phyloP scores from a whole-genome alignment of 2,888 invertebrate species.

The Meteorus cinctellus region DNA sequence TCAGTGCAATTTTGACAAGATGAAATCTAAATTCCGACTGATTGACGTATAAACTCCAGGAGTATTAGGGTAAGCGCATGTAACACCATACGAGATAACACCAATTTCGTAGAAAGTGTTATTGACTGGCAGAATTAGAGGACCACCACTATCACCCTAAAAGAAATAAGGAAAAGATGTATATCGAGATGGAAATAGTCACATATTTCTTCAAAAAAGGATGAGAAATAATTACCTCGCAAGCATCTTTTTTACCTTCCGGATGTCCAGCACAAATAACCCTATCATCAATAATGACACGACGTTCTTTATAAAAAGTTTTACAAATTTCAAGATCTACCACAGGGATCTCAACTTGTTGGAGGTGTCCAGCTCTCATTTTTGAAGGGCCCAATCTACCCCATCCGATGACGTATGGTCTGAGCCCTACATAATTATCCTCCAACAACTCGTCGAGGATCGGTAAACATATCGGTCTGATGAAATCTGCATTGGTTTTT shows the following conservation, averaged over 20 bases:
- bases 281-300: slow-evolving; percentile 77
- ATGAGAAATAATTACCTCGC: slow-evolving; percentile 75
- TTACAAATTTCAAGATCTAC: slow-evolving; percentile 79
- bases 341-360: slow-evolving; percentile 83
- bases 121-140: slow-evolving; percentile 79
- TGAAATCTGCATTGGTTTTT: not conserved
- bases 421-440: slow-evolving; percentile 76
- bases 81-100: slow-evolving; percentile 79
- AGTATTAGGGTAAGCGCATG: slow-evolving; percentile 77
- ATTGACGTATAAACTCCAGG: slow-evolving; percentile 85
- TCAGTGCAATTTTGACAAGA: slow-evolving; percentile 47
- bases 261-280: slow-evolving; percentile 82
- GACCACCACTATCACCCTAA: slow-evolving; percentile 86
- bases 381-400: slow-evolving; percentile 83
- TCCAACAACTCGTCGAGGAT: slow-evolving; percentile 75
- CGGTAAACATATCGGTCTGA: slow-evolving; percentile 87
- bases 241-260: slow-evolving; percentile 82
- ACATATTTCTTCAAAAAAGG: not conserved
- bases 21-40: slow-evolving; percentile 75
- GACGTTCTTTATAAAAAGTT: slow-evolving; percentile 76
- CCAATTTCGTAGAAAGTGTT: slow-evolving; percentile 76
- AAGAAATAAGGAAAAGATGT: slow-evolving; percentile 43
- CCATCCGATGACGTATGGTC: slow-evolving; percentile 89
- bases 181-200: not conserved
- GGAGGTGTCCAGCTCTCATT: slow-evolving; percentile 78